A percentile compares a stretch with the other conserved stretches of the same genome.
These are phyloP conservation scores for Tenualosa ilisha DNA, from an alignment of 2,797 vertebrate genomes.

Conservation along the genomic window DNA sequence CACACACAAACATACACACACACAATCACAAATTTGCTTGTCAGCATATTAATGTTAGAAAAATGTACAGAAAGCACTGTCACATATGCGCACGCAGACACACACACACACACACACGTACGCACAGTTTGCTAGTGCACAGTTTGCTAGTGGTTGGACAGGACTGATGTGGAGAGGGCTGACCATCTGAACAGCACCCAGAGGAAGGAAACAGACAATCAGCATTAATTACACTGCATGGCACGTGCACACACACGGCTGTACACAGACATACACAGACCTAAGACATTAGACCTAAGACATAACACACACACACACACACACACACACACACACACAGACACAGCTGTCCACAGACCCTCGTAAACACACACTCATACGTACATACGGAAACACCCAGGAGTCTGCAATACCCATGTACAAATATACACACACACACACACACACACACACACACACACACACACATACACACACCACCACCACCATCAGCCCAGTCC, in stretches of 20 bases:
- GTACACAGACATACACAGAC: constrained; percentile 42
- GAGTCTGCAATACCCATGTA: not conserved
- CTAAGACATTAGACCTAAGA: not conserved
- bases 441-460: constrained; percentile 27
- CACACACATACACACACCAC: constrained; percentile 28
- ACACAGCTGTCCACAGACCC: not conserved
- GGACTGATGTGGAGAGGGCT: constrained; percentile 50
- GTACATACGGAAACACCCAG: constrained; percentile 46
- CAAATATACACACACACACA: constrained; percentile 32
- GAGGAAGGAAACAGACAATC: constrained; percentile 58
- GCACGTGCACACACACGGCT: constrained; percentile 26
- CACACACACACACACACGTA: constrained; percentile 24
- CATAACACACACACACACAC: constrained; percentile 30
- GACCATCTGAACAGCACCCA: constrained; percentile 48
- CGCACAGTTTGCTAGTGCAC: not conserved
- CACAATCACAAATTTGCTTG: constrained; percentile 8
- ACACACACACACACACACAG: not conserved
- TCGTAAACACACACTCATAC: constrained; percentile 31
- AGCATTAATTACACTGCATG: constrained; percentile 57
- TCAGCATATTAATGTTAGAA: not conserved
- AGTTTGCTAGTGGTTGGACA: not conserved
- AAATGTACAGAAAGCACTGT: not conserved
- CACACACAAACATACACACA: constrained; percentile 11
- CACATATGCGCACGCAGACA: constrained; percentile 3
- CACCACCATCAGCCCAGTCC: constrained; percentile 33